phyloP scores from a whole-genome alignment of 1,140 invertebrate species.

The Drosophila mauritiana region DNA sequence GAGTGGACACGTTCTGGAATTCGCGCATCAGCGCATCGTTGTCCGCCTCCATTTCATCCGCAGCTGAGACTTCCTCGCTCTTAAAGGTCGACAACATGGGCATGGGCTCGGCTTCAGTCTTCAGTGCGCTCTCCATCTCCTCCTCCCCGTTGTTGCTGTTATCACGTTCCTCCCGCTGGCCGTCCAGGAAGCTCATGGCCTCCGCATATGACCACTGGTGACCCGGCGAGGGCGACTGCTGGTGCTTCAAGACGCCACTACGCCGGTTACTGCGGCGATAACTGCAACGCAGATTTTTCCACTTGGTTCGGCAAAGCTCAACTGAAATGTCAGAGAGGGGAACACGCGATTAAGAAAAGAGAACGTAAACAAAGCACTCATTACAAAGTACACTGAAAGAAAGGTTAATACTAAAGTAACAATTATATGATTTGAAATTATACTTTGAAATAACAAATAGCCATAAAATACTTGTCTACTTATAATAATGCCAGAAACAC shows the following conservation, averaged over 20 bases:
- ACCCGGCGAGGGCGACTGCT: conserved; percentile 23
- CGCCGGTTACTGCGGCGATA: conserved; percentile 59
- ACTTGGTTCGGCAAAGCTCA: conserved; percentile 65
- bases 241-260: conserved; percentile 22
- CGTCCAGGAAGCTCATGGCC: conserved; percentile 61
- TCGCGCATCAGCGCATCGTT: conserved; percentile 69
- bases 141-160: conserved; percentile 53
- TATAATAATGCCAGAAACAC: no score
- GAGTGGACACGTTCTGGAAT: conserved; percentile 68
- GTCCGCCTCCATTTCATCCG: conserved; percentile 71
- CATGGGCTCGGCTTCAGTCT: conserved; percentile 22
- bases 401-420: not conserved
- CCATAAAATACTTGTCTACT: no score
- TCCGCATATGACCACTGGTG: conserved; percentile 63
- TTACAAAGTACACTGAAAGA: not conserved
- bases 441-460: no score
- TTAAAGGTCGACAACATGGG: conserved; percentile 41
- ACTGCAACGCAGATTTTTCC: conserved; percentile 72
- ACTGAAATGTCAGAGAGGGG: conserved; percentile 36
- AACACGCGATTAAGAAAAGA: not conserved
- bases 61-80: conserved; percentile 8
- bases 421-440: no score
- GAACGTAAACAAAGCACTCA: not conserved
- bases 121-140: conserved; percentile 5
- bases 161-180: conserved; percentile 32